Evolutionary conservation across 1,140 invertebrate genomes (phyloP).

Genomic region (Anoplolepis gracilipes): DNA sequence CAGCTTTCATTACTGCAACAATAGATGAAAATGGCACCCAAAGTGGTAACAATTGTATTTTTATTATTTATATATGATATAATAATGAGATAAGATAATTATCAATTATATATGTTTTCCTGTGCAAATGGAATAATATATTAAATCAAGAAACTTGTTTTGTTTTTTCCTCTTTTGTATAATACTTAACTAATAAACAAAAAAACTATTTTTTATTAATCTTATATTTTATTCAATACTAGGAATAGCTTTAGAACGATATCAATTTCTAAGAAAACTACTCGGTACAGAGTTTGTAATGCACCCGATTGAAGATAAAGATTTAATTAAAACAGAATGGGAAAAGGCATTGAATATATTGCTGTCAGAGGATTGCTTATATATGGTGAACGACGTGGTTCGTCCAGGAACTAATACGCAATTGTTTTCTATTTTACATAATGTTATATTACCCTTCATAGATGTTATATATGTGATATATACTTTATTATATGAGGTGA

Average conservation of each 20-base stretch:
- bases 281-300: conserved; percentile 87
- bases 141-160: neutral
- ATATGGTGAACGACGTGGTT: conserved; percentile 70
- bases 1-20: conserved; percentile 83
- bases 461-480: conserved; percentile 83
- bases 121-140: neutral
- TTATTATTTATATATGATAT: conserved; percentile 7
- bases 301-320: conserved; percentile 76
- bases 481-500: conserved; percentile 82
- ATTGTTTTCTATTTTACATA: conserved; percentile 84
- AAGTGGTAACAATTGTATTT: conserved; percentile 50
- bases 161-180: neutral
- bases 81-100: conserved; percentile 7
- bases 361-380: conserved; percentile 82
- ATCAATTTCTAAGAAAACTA: conserved; percentile 85
- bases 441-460: conserved; percentile 85
- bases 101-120: neutral
- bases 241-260: conserved; percentile 84
- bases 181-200: neutral
- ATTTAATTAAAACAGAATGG: conserved; percentile 85
- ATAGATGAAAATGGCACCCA: conserved; percentile 76
- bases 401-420: conserved; percentile 81
- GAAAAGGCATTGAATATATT: conserved; percentile 83
- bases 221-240: conserved; percentile 71
- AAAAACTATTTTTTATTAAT: conserved; percentile 51